Conservation (phyloP, 30 jellyfish, hydroid and myxozoan genomes). For the Rhopilema esculentum region DNA sequence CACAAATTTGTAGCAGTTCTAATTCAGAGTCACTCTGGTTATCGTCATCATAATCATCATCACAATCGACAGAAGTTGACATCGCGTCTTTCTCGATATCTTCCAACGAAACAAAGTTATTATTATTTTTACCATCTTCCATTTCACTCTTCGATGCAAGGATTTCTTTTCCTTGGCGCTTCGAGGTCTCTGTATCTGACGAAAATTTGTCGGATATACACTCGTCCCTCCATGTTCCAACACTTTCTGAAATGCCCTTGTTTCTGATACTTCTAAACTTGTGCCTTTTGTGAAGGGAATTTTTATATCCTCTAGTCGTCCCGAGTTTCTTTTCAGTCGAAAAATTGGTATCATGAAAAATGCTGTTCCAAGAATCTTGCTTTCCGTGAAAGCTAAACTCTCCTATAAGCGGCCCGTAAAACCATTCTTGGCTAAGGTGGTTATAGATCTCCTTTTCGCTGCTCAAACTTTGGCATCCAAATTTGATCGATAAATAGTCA, state of each 20-base stretch:
- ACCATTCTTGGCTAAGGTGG: slow-evolving; percentile 42
- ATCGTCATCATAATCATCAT: slow-evolving; percentile 34
- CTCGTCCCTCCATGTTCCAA: not conserved
- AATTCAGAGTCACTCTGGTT: slow-evolving; percentile 44
- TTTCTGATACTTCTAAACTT: not conserved
- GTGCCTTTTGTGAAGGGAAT: slow-evolving; percentile 11
- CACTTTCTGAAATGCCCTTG: not conserved
- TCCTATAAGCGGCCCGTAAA: slow-evolving; percentile 42
- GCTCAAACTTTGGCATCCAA: slow-evolving; percentile 60
- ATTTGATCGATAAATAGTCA: slow-evolving; percentile 54
- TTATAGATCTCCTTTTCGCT: slow-evolving; percentile 42
- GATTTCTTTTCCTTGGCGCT: not conserved
- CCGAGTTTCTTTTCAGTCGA: not conserved
- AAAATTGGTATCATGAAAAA: not conserved
- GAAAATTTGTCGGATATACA: not conserved
- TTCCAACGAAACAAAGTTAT: not conserved
- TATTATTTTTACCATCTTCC: not conserved
- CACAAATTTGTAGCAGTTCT: slow-evolving; percentile 45
- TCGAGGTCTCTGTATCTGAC: not conserved
- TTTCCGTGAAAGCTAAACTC: slow-evolving; percentile 21
- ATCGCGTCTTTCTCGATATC: not conserved
- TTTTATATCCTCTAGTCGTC: not conserved
- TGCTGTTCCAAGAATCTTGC: slow-evolving; percentile 31
- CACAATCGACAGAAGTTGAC: not conserved
- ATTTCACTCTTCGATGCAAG: not conserved